These are phyloP conservation scores for Peromyscus attwateri DNA, from an alignment of 2,797 vertebrate species.

Conservation along the genomic window DNA sequence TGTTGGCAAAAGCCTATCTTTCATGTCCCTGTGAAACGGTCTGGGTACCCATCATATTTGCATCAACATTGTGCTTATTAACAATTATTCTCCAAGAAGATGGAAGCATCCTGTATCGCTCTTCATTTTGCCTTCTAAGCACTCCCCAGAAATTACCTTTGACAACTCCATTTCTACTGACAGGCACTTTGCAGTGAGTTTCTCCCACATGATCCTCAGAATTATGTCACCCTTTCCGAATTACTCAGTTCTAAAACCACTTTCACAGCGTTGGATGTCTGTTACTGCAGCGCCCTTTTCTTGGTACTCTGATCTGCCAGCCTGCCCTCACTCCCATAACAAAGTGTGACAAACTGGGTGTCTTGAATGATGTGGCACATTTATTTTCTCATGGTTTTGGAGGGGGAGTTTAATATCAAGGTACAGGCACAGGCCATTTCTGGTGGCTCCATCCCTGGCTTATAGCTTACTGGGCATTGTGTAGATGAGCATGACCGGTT, in stretches of 20 bases:
- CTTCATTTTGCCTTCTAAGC: neutral
- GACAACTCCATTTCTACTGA: neutral
- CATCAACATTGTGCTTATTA: neutral
- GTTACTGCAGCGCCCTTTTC: too few species aligned
- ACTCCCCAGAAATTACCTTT: neutral
- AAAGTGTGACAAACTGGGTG: neutral
- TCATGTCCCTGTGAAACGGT: neutral
- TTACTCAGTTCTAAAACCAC: neutral
- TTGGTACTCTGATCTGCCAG: neutral
- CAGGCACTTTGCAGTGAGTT: neutral
- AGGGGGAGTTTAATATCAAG: neutral
- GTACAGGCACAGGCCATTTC: neutral
- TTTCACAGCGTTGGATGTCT: neutral
- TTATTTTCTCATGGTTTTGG: neutral
- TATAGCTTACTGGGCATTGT: neutral
- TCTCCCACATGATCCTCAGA: neutral
- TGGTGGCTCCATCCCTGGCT: too few species aligned
- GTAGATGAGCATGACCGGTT: neutral
- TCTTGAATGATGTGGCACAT: neutral
- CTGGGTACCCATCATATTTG: neutral
- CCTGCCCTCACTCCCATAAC: too few species aligned
- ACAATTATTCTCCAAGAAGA: neutral
- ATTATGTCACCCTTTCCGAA: neutral
- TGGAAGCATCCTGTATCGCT: neutral
- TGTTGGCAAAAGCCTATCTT: neutral